phyloP scores from a whole-genome alignment of 2,113 vertebrate species.

The Forbesichthys agassizii region DNA sequence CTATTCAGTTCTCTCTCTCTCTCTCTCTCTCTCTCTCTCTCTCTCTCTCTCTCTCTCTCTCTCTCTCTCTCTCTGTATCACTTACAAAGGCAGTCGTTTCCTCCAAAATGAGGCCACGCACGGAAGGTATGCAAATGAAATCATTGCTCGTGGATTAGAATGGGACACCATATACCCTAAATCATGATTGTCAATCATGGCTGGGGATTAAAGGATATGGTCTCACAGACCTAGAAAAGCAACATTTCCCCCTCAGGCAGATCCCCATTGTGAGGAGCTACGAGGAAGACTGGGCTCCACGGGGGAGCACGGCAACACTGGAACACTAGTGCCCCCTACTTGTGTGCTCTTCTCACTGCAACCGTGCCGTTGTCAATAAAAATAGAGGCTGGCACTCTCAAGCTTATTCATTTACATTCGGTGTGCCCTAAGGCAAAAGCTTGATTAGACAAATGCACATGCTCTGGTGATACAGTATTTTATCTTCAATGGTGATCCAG shows the following conservation, averaged over 20 bases:
- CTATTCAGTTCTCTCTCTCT: slow-evolving; percentile 57
- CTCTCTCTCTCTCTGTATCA: slow-evolving; percentile 74
- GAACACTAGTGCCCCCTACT: slow-evolving; percentile 95
- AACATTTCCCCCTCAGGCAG: slow-evolving; percentile 89
- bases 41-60: slow-evolving; percentile 56
- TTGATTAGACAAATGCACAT: slow-evolving; percentile 74
- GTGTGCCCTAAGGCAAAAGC: slow-evolving; percentile 64
- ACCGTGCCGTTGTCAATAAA: slow-evolving; percentile 60
- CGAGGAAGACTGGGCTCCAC: slow-evolving; percentile 81
- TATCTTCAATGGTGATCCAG: slow-evolving; percentile 70
- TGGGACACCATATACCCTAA: slow-evolving; percentile 98
- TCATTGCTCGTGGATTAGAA: slow-evolving; percentile 99
- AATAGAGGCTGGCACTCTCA: slow-evolving; percentile 68
- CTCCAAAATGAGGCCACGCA: slow-evolving; percentile 90
- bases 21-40: slow-evolving; percentile 36
- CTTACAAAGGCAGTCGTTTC: slow-evolving; percentile 82
- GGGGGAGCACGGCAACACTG: slow-evolving; percentile 77
- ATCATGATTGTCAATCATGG: slow-evolving; percentile 99
- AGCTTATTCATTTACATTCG: slow-evolving; percentile 69
- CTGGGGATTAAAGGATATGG: slow-evolving; percentile 99
- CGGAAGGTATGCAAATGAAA: slow-evolving; percentile 99
- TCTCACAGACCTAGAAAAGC: slow-evolving; percentile 99
- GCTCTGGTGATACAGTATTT: slow-evolving; percentile 75
- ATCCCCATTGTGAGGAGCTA: slow-evolving; percentile 80
- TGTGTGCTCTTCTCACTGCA: slow-evolving; percentile 46